These are phyloP conservation scores for Anolis carolinensis DNA, from an alignment of 2,113 vertebrate genomes.

Conservation along the genomic window DNA sequence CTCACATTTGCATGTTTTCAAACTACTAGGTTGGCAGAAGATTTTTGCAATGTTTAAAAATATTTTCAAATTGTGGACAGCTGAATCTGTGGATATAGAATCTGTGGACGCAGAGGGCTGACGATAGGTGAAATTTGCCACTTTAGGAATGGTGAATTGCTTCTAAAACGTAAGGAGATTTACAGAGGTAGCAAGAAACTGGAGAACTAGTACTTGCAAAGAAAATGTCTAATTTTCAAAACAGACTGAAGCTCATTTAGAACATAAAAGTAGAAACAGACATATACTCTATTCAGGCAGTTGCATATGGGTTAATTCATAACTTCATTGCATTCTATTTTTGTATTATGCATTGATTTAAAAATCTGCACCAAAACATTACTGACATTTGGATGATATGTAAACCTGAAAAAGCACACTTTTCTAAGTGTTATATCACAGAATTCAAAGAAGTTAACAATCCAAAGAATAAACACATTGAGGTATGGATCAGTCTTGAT, in stretches of 20 bases:
- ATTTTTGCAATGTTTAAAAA: not conserved
- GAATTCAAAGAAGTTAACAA: not conserved
- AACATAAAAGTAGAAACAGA: not conserved
- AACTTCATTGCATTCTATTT: not conserved
- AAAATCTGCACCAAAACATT: not conserved
- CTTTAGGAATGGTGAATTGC: conserved; percentile 8
- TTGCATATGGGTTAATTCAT: not conserved
- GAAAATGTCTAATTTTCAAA: not conserved
- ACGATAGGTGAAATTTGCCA: not conserved
- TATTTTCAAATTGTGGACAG: not conserved
- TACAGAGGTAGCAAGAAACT: conserved; percentile 19
- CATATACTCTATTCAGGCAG: not conserved
- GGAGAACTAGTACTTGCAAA: conserved; percentile 23
- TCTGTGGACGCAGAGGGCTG: too few relatives aligned
- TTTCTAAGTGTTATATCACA: not conserved
- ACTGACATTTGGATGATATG: not conserved
- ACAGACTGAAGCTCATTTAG: too few relatives aligned
- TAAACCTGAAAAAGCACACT: not conserved
- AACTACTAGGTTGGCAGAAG: too few relatives aligned
- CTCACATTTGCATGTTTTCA: too few relatives aligned
- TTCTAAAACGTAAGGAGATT: conserved; percentile 14
- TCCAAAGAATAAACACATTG: not conserved
- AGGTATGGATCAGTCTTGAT: not conserved
- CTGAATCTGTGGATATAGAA: too few relatives aligned
- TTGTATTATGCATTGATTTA: not conserved